Evolutionary conservation across 53 echinoderm and acorn worm species (phyloP), one percentile per base, ranked within the genome.

Genomic region (Patiria pectinifera): DNA sequence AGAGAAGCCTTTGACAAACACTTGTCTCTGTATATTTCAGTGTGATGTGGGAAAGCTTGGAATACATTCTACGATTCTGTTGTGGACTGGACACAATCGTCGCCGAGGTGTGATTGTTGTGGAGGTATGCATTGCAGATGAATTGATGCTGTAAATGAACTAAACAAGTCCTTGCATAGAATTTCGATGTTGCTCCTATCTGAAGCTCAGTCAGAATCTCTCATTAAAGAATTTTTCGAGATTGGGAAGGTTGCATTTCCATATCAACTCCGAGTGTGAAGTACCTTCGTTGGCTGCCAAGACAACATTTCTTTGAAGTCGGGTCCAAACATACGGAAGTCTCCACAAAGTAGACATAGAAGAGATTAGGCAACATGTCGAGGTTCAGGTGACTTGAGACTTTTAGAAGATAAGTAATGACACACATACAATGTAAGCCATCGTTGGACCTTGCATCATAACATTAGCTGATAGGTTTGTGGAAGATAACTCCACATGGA

Each of bases 161-260:
- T 12, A 11, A 53, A 84, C 35, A 62, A 35, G 35, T 35, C 35
- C 35, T 35, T 35, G 35, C 35, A 35, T 1, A 35, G 35, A 35
- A 35, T 35, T 35, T 35, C 35, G 35, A 35, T 35, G 35, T 35
- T 35, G 35, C 35, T 35, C 35, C 35, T 35, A 0, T 84, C 43
- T 84, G 84, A 84, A 62, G 84, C 84, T 7, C 53, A 84, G 15
- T 84, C 62, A 62, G 84, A 84, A 24, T 16, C 43, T 3, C 61
- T 84, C 61, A 26, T 84, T 15, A 62, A 43, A 60, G 84, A 84
- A 25, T 15, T 84, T 84, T 4, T 62, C 12, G 84, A 84, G 4
- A 21, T 62, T 24, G 62, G 62, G 61, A 35, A 35, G 35, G 35
- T 35, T 35, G 1, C 35, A 1, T 35, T 35, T 35, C 35, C 35